Evolutionary conservation across 37 sponge, comb jelly and placozoan genomes (phyloP).

Genomic region (Beroe ovata): DNA sequence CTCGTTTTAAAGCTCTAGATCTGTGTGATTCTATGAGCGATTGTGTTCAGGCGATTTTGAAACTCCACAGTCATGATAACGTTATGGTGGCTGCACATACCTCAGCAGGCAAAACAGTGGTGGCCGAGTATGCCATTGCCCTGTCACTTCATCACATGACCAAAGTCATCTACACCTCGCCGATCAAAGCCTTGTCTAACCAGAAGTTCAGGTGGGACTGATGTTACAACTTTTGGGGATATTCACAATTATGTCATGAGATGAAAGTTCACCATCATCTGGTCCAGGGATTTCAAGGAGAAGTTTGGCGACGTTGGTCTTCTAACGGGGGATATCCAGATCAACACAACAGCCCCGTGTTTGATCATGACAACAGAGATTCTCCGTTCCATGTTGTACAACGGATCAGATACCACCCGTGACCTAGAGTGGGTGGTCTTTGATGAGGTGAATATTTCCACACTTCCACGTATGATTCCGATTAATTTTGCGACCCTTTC

Average conservation of each 20-base stretch:
- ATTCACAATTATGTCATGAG: no score
- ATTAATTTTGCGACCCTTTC: no score
- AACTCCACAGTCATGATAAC: slow-evolving; percentile 83
- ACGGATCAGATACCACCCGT: slow-evolving; percentile 93
- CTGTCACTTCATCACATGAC: slow-evolving; percentile 81
- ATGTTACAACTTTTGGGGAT: no score
- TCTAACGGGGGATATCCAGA: slow-evolving; percentile 94
- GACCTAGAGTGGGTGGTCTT: slow-evolving; percentile 98
- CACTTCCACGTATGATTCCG: no score
- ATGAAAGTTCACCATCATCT: no score
- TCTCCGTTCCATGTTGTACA: slow-evolving; percentile 94
- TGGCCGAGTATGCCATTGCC: slow-evolving; percentile 97
- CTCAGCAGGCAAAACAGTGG: slow-evolving; percentile 97
- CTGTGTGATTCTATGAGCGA: no score
- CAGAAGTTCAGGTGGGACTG: slow-evolving; percentile 88
- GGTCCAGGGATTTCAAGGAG: slow-evolving; percentile 78
- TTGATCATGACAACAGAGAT: slow-evolving; percentile 98
- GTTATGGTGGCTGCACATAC: slow-evolving; percentile 99
- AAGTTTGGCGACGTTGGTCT: slow-evolving; percentile 86
- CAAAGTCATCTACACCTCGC: slow-evolving; percentile 93
- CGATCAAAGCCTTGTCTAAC: slow-evolving; percentile 97
- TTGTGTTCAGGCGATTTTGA: slow-evolving; percentile 86
- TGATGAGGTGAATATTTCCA: no score
- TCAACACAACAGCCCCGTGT: slow-evolving; percentile 79
- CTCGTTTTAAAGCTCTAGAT: background rate